Evolutionary conservation across 2,113 vertebrate species (phyloP).

Genomic region (Channa argus): DNA sequence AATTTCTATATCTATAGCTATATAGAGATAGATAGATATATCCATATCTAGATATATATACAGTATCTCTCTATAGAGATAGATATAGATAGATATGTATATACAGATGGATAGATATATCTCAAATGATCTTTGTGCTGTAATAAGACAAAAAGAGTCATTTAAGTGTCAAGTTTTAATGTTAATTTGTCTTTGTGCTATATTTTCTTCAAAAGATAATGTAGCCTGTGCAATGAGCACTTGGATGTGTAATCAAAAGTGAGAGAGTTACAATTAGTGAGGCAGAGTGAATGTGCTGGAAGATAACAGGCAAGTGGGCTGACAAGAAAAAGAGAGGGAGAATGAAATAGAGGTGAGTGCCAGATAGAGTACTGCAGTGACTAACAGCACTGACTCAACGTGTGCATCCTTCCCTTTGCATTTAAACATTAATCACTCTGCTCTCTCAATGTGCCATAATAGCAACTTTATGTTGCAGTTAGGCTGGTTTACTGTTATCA

Average conservation of each 20-base stretch:
- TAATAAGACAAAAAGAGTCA: conserved; percentile 14
- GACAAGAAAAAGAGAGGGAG: conserved; percentile 32
- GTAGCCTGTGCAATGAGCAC: conserved; percentile 22
- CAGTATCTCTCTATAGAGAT: too few species aligned
- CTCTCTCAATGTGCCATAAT: conserved; percentile 24
- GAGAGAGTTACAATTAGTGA: conserved; percentile 55
- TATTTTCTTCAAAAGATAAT: conserved; percentile 34
- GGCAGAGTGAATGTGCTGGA: conserved; percentile 32
- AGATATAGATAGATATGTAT: too few species aligned
- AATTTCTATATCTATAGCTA: too few species aligned
- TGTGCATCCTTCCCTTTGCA: conserved; percentile 9
- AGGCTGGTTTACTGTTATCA: conserved; percentile 34
- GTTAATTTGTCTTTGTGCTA: conserved; percentile 23
- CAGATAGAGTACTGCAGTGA: conserved; percentile 36
- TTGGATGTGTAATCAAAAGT: conserved; percentile 57
- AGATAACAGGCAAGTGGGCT: conserved; percentile 25
- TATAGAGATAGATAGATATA: too few species aligned
- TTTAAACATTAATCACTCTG: conserved; percentile 48
- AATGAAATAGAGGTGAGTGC: conserved; percentile 21
- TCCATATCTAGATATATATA: too few species aligned
- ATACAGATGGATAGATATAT: neutral
- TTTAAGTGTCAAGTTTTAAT: conserved; percentile 17
- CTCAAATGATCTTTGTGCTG: conserved; percentile 5
- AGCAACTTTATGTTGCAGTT: conserved; percentile 41
- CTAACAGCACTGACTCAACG: conserved; percentile 34